phyloP scores from a whole-genome alignment of 2,888 invertebrate species.

The Xylophagus ater region DNA sequence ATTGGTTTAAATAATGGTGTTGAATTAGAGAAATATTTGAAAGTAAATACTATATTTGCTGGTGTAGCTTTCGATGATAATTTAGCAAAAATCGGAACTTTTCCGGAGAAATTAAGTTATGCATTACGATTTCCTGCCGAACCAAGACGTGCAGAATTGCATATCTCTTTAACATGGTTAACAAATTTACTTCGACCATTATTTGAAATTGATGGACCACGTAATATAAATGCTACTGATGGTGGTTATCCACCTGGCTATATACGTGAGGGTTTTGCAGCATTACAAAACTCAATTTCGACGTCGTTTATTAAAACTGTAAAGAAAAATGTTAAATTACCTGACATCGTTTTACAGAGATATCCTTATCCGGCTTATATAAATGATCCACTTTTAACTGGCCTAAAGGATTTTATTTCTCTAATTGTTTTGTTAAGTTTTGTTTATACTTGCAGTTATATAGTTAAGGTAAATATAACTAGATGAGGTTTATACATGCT shows the following conservation, averaged over 20 bases:
- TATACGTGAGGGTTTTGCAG: conserved; percentile 49
- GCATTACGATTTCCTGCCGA: conserved; percentile 48
- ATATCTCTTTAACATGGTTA: conserved; percentile 40
- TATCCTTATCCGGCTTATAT: conserved; percentile 59
- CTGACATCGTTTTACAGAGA: conserved; percentile 33
- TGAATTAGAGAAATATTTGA: conserved; percentile 9
- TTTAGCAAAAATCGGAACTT: not conserved
- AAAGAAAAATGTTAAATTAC: not conserved
- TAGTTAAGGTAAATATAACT: conserved; percentile 42
- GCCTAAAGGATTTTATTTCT: conserved; percentile 54
- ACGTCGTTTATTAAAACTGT: conserved; percentile 29
- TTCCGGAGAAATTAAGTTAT: conserved; percentile 39
- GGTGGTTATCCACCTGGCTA: conserved; percentile 43
- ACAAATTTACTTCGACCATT: conserved; percentile 53
- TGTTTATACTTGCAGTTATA: conserved; percentile 63
- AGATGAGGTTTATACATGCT: not conserved
- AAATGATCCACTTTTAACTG: conserved; percentile 51
- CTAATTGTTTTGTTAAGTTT: conserved; percentile 66
- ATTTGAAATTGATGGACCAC: conserved; percentile 53
- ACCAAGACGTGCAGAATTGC: conserved; percentile 33
- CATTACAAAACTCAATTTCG: conserved; percentile 47
- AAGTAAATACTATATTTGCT: conserved; percentile 9
- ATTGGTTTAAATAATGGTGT: conserved; percentile 5
- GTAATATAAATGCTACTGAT: conserved; percentile 38
- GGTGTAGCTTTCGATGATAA: conserved; percentile 15